Base-by-base conservation (phyloP, 2,797 vertebrate species). In the Lindbergichthys nudifrons region DNA sequence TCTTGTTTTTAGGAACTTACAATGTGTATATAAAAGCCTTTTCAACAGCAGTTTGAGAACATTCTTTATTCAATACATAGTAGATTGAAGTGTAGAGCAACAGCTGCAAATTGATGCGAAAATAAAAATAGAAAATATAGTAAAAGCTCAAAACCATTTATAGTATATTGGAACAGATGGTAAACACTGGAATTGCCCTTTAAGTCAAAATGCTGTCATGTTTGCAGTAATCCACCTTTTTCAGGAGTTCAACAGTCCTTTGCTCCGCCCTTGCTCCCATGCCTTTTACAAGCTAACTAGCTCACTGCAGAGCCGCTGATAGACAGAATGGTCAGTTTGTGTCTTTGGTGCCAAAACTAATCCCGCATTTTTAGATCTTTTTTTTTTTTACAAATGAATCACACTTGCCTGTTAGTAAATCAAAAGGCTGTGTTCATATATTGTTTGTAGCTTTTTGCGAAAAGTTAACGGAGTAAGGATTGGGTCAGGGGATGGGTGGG, bases 281-380 rank as follows among this genome's bases (percentile, higher is more conserved):
- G 77, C 70, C 36, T 13, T 26, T 26, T 70, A 73, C 70, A 75
- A 84, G 84, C 42, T n/a, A 67, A 84, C 80, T 60, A 81, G 77
- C 86, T 87, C 86, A 77, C 42, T 9, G 80, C 80, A 84, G 84
- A 87, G 82, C 81, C 70, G 54, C 88, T 81, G 83, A 78, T 63
- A 60, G 81, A 83, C 81, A 26, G 15, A 56, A 13, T 1, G 48
- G 42, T 15, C 62, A 7, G 18, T 23, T 16, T 66, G 77, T 19
- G 39, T 18, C 26, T 32, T 10, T 41, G 48, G 51, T 68, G 62
- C 10, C 41, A n/a, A 59, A 15, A 45, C 45, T 7, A 52, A 65
- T 46, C 59, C 63, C 56, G 62, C 23, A 21, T 53, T 23, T 41
- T 36, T 36, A 36, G 4, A 26, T 26, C 26, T 26, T 26, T 26